Evolutionary conservation across 1,140 invertebrate genomes (phyloP).

Genomic region (Aphelinus certus): DNA sequence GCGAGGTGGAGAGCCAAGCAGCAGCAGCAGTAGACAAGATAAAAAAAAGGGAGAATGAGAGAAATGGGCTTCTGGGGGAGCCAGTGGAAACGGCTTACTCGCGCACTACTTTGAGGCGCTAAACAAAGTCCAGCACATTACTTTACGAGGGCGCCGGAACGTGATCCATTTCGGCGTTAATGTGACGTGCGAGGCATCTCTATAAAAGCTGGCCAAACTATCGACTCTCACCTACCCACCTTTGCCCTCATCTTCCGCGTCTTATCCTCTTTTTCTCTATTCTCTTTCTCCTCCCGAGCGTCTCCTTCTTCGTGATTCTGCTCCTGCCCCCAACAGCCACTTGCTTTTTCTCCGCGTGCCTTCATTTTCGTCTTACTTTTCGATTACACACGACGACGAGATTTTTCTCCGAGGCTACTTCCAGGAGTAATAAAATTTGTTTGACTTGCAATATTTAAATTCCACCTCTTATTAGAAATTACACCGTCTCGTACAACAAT

Average conservation of each 20-base stretch:
- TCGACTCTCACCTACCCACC: constrained; percentile 9
- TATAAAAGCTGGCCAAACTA: constrained; percentile 46
- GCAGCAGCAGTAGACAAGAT: not conserved
- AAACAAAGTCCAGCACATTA: constrained; percentile 57
- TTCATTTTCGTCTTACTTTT: too few relatives aligned
- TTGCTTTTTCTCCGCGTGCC: too few relatives aligned
- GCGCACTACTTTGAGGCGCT: constrained; percentile 48
- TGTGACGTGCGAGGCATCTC: constrained; percentile 49
- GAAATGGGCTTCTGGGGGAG: constrained; percentile 27
- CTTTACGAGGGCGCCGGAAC: constrained; percentile 55
- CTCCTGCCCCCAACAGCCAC: not conserved
- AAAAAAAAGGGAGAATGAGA: constrained; percentile 23
- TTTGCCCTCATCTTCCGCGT: constrained; percentile 17
- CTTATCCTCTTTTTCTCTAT: not conserved
- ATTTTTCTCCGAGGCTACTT: too few relatives aligned
- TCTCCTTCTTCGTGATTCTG: not conserved
- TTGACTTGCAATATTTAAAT: too few relatives aligned
- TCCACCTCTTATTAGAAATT: too few relatives aligned
- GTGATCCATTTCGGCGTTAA: constrained; percentile 59
- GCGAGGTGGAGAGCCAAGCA: not conserved
- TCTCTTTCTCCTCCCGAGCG: not conserved
- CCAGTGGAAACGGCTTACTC: constrained; percentile 46
- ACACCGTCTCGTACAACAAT: too few relatives aligned
- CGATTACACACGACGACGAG: too few relatives aligned
- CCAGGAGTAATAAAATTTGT: too few relatives aligned